Evolutionary conservation across 2,797 vertebrate genomes (phyloP), one percentile per base, ranked within the genome.

Genomic region (Tolypeutes matacus): DNA sequence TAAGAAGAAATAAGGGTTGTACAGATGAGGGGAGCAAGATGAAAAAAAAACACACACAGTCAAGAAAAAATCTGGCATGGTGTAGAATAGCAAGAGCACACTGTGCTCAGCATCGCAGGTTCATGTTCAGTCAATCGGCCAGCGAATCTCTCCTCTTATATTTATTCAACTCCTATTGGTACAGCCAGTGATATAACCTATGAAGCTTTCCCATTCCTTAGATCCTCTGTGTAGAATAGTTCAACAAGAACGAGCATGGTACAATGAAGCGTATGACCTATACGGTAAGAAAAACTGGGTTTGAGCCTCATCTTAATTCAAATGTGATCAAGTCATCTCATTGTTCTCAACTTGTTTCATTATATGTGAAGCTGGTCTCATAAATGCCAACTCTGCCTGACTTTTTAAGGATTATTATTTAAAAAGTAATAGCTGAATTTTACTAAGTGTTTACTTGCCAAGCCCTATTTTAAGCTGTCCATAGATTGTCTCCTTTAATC

Each of bases 261-360:
- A 34, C 4, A 65, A 36, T 20, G 27, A 27, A 65, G 39, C 29
- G 11, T 86, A 76, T 5, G 15, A 39, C 10, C 83, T 15, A n/a
- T 0, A 0, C 56, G 27, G 42, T 75, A 10, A 83, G 93, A 72
- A 95, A 78, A 75, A 73, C 20, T 72, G 91, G 1, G 23, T 90
- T 83, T 87, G 56, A 94, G 67, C 94, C 73, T 51, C 90, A 89
- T 60, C 51, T 94, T 62, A 2, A 51, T 25, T 90, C 64, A 94
- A 89, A 2, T 36, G 56, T 75, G 58, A 20, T 7, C 27, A 69
- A 80, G 42, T 69, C 78, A 36, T 62, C 67, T 96, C 64, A 64
- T 64, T 13, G 69, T 72, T 70, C 34, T 70, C 21, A 82, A 64
- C 13, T n/a, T 62, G 5, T 46, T 89, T 76, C 18, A 31, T 91